Conservation (phyloP, 30 jellyfish, hydroid and myxozoan genomes). For the Cassiopea xamachana region DNA sequence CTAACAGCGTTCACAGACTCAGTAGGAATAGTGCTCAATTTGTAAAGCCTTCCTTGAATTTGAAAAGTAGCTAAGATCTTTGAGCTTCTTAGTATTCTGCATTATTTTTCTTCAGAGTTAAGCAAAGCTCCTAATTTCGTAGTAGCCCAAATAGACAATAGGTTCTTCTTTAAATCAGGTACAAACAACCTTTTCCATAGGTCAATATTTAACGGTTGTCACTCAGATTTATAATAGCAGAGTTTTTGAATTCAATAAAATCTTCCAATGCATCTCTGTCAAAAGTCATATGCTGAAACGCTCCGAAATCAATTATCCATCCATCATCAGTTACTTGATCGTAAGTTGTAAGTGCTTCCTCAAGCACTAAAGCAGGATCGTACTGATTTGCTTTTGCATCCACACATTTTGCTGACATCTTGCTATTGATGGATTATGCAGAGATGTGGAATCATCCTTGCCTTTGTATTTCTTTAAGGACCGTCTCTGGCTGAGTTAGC, state of each 20-base stretch:
- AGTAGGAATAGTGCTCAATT: neutral
- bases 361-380: too few species aligned
- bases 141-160: neutral
- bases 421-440: too few species aligned
- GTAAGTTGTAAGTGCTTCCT: neutral
- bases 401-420: too few species aligned
- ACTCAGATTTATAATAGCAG: neutral
- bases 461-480: too few species aligned
- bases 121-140: neutral
- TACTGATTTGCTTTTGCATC: too few species aligned
- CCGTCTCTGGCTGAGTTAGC: too few species aligned
- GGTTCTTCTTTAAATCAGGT: neutral
- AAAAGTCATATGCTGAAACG: neutral
- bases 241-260: neutral
- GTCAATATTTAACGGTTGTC: neutral
- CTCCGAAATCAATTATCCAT: neutral
- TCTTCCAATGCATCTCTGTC: neutral
- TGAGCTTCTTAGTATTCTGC: neutral
- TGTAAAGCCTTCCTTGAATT: neutral
- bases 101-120: neutral
- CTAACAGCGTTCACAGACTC: neutral
- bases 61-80: neutral
- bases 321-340: neutral
- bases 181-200: neutral
- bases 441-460: too few species aligned